Conservation (phyloP, 2,113 vertebrate genomes). For the Oxyura jamaicensis region DNA sequence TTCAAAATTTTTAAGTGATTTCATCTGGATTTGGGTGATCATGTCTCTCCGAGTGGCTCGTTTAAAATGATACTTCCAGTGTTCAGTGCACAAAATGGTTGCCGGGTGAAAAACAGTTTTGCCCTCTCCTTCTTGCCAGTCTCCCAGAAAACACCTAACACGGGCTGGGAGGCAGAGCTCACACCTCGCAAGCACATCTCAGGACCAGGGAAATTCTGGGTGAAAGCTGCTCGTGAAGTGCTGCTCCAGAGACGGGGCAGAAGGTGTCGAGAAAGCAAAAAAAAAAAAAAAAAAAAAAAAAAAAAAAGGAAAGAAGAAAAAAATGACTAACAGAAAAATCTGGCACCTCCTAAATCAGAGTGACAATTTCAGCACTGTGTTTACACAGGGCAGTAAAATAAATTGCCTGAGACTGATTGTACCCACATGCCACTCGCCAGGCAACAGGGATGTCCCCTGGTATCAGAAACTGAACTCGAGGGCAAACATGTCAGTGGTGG, state of each 20-base stretch:
- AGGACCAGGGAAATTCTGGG: neutral
- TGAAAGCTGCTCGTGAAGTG: neutral
- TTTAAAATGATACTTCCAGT: constrained; percentile 30
- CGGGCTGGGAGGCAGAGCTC: neutral
- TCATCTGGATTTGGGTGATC: constrained; percentile 36
- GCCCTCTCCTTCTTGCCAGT: neutral
- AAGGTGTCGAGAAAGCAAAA: neutral
- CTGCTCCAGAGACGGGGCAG: neutral
- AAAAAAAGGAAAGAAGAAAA: neutral
- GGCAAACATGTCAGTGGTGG: neutral
- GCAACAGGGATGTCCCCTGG: neutral
- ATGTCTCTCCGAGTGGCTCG: neutral
- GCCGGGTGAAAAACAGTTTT: neutral
- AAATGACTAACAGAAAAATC: neutral
- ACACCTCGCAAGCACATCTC: neutral
- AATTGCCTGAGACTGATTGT: constrained; percentile 54
- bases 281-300: neutral
- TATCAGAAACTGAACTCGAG: neutral
- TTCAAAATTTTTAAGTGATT: constrained; percentile 58
- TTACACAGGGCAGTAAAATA: constrained; percentile 20
- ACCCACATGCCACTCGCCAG: neutral
- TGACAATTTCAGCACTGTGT: constrained; percentile 9
- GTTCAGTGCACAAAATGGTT: neutral
- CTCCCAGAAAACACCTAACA: neutral
- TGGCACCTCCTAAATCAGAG: neutral